phyloP scores from a whole-genome alignment of 2,888 invertebrate species.

The Noctua janthe region DNA sequence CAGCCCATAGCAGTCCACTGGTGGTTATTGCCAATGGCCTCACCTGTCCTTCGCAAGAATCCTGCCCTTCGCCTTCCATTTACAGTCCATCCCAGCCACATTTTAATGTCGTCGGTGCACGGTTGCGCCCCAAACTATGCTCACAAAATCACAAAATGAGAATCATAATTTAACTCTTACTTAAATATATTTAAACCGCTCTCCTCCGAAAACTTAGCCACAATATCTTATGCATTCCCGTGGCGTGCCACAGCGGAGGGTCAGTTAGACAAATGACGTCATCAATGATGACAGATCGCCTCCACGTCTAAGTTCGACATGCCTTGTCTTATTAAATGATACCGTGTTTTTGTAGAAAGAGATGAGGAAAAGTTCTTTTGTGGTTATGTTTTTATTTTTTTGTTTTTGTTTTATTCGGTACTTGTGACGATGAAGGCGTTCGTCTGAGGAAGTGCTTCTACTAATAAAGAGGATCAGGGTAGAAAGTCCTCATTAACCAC shows the following conservation, averaged over 20 bases:
- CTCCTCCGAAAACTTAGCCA: background rate
- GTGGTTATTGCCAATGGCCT: too few species aligned
- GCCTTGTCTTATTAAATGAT: constrained; percentile 59
- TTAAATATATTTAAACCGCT: background rate
- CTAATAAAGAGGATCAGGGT: too few species aligned
- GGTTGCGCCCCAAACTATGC: too few species aligned
- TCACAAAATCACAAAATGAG: too few species aligned
- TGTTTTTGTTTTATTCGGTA: too few species aligned
- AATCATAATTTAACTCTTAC: too few species aligned
- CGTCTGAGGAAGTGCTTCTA: background rate
- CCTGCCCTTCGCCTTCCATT: too few species aligned
- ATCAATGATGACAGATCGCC: constrained; percentile 73
- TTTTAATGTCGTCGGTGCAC: too few species aligned
- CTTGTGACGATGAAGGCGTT: background rate
- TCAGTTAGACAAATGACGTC: constrained; percentile 74
- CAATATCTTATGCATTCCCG: constrained; percentile 62
- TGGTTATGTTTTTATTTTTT: background rate
- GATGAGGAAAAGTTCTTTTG: constrained; percentile 9
- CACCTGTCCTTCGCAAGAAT: too few species aligned
- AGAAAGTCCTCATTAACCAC: too few species aligned
- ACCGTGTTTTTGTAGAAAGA: constrained; percentile 31
- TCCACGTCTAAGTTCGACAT: constrained; percentile 53
- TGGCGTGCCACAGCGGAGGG: constrained; percentile 64
- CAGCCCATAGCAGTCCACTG: too few species aligned
- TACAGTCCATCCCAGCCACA: too few species aligned